Evolutionary conservation across 2,797 vertebrate genomes (phyloP).

Genomic region (Schizothorax lantsangensis): DNA sequence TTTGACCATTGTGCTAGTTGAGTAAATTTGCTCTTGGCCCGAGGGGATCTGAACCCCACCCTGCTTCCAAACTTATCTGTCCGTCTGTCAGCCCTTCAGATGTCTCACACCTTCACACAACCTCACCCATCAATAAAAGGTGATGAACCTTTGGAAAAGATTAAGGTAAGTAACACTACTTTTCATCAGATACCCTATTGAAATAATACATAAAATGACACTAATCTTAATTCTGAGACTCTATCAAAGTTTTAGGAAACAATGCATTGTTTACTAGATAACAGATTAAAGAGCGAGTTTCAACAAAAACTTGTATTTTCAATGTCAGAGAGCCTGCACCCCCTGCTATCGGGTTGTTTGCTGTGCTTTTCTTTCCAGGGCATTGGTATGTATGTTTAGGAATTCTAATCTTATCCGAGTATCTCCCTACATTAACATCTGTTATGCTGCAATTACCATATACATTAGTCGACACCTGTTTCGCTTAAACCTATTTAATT

Average conservation of each 20-base stretch:
- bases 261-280: slow-evolving; percentile 7
- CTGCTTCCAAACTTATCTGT: slow-evolving; percentile 40
- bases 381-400: slow-evolving; percentile 71
- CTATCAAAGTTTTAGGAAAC: slow-evolving; percentile 21
- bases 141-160: not conserved
- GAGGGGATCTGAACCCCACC: slow-evolving; percentile 66
- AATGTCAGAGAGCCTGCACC: slow-evolving; percentile 32
- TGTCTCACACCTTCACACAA: slow-evolving; percentile 31
- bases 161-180: not conserved
- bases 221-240: not conserved
- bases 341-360: slow-evolving; percentile 55
- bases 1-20: slow-evolving; percentile 73
- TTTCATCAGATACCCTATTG: not conserved
- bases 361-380: slow-evolving; percentile 53
- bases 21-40: slow-evolving; percentile 78
- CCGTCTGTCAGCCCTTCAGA: not conserved
- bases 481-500: slow-evolving; percentile 79
- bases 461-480: slow-evolving; percentile 85
- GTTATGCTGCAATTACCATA: slow-evolving; percentile 85
- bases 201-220: not conserved
- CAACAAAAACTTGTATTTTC: slow-evolving; percentile 36
- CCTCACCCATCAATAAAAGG: not conserved
- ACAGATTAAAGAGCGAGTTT: slow-evolving; percentile 43
- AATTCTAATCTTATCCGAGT: slow-evolving; percentile 74
- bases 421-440: slow-evolving; percentile 77